phyloP scores from a whole-genome alignment of 1,140 invertebrate species.

The Melanaphis sacchari region DNA sequence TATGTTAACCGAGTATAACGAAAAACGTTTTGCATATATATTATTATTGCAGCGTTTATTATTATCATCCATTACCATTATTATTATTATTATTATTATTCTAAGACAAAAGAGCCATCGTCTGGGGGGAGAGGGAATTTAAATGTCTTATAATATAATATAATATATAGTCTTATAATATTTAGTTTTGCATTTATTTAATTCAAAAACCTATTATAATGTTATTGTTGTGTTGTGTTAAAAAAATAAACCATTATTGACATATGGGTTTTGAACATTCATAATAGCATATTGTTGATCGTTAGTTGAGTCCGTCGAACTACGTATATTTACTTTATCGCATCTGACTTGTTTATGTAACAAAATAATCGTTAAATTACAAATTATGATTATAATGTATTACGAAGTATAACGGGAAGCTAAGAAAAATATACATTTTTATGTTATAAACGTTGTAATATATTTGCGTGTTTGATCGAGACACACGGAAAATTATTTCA shows the following conservation, averaged over 20 bases:
- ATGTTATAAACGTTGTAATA: not conserved
- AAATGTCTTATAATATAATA: no score
- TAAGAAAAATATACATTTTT: not conserved
- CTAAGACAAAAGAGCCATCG: not conserved
- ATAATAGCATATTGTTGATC: not conserved
- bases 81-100: not conserved
- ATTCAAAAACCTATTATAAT: not conserved
- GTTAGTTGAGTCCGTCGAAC: not conserved
- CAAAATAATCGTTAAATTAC: not conserved
- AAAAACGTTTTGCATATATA: slow-evolving; percentile 52
- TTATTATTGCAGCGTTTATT: slow-evolving; percentile 42
- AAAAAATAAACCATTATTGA: slow-evolving; percentile 7
- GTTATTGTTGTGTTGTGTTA: not conserved
- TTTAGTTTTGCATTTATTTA: not conserved
- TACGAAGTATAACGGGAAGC: not conserved
- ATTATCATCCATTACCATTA: slow-evolving; percentile 9
- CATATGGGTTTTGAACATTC: not conserved
- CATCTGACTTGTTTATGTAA: not conserved
- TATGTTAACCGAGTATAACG: slow-evolving; percentile 24
- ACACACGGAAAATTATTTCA: not conserved
- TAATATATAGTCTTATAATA: not conserved
- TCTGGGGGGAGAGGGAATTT: not conserved
- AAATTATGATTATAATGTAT: slow-evolving; percentile 3
- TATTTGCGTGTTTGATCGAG: not conserved
- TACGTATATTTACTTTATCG: not conserved